These are phyloP conservation scores for Sardina pilchardus DNA, from an alignment of 2,113 vertebrate species.

Conservation along the genomic window DNA sequence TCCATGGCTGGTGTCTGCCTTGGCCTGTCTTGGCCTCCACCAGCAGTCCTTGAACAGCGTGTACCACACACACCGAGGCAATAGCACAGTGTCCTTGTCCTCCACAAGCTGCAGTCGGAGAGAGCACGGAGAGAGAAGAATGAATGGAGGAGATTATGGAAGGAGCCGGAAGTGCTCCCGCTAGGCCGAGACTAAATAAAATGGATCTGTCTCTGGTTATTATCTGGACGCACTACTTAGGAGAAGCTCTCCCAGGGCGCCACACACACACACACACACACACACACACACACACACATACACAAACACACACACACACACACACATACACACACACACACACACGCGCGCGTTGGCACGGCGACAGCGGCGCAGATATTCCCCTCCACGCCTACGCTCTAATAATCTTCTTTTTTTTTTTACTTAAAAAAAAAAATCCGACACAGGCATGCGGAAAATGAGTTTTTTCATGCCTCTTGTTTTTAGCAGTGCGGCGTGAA, in stretches of 20 bases:
- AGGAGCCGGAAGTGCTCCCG: not conserved
- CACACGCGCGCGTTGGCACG: not conserved
- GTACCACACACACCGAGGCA: not conserved
- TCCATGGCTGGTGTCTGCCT: too few relatives aligned
- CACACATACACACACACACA: not conserved
- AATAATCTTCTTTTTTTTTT: conserved; percentile 39
- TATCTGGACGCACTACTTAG: not conserved
- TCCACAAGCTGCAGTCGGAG: not conserved
- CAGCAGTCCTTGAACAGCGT: not conserved
- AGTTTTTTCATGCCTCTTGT: conserved; percentile 32
- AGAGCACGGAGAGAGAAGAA: not conserved
- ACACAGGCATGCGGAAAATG: conserved; percentile 24
- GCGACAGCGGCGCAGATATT: not conserved
- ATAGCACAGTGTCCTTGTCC: not conserved
- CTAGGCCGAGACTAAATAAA: not conserved
- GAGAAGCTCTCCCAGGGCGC: not conserved
- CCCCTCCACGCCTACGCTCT: not conserved
- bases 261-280: not conserved
- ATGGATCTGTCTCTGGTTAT: not conserved
- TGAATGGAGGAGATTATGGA: not conserved
- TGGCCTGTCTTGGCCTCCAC: too few relatives aligned
- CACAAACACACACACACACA: not conserved
- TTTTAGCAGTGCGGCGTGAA: conserved; percentile 53
- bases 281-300: not conserved
- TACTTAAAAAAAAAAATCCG: conserved; percentile 48